phyloP scores from a whole-genome alignment of 2,888 invertebrate genomes.

The Pristionchus fissidentatus region DNA sequence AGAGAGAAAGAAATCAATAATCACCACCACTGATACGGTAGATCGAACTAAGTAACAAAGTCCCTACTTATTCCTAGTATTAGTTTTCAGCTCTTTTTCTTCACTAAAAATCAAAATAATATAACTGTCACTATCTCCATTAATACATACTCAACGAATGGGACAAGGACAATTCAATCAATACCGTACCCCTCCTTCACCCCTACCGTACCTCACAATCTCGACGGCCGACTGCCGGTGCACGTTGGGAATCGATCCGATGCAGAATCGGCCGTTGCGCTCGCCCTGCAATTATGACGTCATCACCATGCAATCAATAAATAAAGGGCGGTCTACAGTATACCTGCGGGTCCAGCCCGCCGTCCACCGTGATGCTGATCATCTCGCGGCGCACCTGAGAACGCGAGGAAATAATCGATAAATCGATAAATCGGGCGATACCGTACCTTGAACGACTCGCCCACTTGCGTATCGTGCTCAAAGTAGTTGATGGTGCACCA shows the following conservation, averaged over 20 bases:
- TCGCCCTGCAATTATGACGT: constrained; percentile 1
- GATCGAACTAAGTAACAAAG: too few species aligned
- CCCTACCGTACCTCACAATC: constrained; percentile 84
- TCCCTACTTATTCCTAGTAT: too few species aligned
- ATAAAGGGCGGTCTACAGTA: background rate
- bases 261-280: constrained; percentile 83
- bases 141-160: background rate
- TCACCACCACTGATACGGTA: too few species aligned
- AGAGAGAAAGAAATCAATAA: too few species aligned
- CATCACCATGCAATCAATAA: background rate
- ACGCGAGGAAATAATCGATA: too few species aligned
- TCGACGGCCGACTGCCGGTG: constrained; percentile 96
- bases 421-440: background rate
- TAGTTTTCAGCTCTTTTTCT: too few species aligned
- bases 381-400: constrained; percentile 48
- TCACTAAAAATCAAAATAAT: too few species aligned
- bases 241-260: constrained; percentile 97
- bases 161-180: background rate
- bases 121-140: background rate
- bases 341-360: constrained; percentile 94
- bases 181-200: background rate
- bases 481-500: constrained; percentile 99
- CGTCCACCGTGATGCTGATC: constrained; percentile 87
- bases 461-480: constrained; percentile 95
- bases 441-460: constrained; percentile 80